phyloP scores from a whole-genome alignment of 30 jellyfish, hydroid and myxozoan genomes.

The Pelagia noctiluca region DNA sequence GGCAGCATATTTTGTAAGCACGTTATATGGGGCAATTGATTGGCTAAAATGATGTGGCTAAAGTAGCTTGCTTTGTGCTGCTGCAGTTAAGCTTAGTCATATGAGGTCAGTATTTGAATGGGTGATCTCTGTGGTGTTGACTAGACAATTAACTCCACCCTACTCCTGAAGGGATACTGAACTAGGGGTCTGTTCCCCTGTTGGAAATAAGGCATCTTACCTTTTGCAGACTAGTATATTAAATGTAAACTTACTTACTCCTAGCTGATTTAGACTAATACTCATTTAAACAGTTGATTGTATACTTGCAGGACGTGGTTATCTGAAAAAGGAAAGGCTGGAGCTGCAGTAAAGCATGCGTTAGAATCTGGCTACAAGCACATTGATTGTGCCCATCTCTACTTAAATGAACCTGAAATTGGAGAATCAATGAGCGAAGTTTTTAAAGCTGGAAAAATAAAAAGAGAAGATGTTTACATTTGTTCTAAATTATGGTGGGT shows the following conservation, averaged over 20 bases:
- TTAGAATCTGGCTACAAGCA: constrained; percentile 87
- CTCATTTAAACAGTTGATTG: not conserved
- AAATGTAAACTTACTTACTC: not conserved
- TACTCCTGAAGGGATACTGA: too few relatives aligned
- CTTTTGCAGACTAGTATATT: not conserved
- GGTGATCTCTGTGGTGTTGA: too few relatives aligned
- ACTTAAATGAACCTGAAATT: constrained; percentile 84
- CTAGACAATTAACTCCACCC: too few relatives aligned
- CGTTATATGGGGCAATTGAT: too few relatives aligned
- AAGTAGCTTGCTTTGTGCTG: too few relatives aligned
- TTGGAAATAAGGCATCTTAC: not conserved
- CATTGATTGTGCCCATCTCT: constrained; percentile 92
- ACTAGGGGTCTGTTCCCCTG: not conserved
- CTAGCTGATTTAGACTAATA: not conserved
- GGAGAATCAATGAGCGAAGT: constrained; percentile 79
- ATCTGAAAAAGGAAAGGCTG: constrained; percentile 77
- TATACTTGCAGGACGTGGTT: constrained; percentile 91
- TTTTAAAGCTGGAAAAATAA: constrained; percentile 73
- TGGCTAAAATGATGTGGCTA: too few relatives aligned
- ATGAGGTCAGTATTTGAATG: too few relatives aligned
- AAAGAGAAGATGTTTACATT: constrained; percentile 86
- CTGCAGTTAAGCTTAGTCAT: too few relatives aligned
- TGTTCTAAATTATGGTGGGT: constrained; percentile 90
- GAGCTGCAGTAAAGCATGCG: constrained; percentile 87
- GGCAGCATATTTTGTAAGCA: too few relatives aligned